A percentile compares a stretch with the other conserved stretches of the same genome.
phyloP scores from a whole-genome alignment of 1,140 invertebrate species.

The Zaprionus vittiger region DNA sequence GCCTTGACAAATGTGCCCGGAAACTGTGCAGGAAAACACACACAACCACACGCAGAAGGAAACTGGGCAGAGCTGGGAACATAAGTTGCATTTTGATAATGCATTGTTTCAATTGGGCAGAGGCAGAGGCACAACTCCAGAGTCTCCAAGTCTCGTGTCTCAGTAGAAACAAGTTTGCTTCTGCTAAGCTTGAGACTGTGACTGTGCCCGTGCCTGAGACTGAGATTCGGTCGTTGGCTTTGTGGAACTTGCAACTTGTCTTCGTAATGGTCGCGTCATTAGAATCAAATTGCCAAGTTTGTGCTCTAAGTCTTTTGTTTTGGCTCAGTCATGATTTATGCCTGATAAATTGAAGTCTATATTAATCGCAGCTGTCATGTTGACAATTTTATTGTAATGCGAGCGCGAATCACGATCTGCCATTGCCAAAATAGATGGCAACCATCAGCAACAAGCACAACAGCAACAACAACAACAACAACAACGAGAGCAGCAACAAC shows the following conservation, averaged over 20 bases:
- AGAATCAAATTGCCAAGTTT: slow-evolving; percentile 45
- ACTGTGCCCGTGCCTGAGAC: background rate
- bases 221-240: slow-evolving; percentile 63
- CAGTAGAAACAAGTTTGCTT: slow-evolving; percentile 63
- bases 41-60: slow-evolving; percentile 24
- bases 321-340: slow-evolving; percentile 60
- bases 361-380: slow-evolving; percentile 75
- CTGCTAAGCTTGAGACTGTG: too few relatives aligned
- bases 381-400: slow-evolving; percentile 74
- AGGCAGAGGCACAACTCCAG: slow-evolving; percentile 25
- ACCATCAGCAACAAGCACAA: background rate
- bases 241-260: slow-evolving; percentile 37
- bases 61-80: slow-evolving; percentile 46
- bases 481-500: slow-evolving; percentile 11
- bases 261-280: slow-evolving; percentile 49
- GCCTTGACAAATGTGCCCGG: slow-evolving; percentile 78
- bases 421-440: background rate
- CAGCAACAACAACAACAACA: background rate
- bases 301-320: slow-evolving; percentile 52
- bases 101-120: slow-evolving; percentile 59
- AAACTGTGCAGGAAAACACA: slow-evolving; percentile 60
- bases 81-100: slow-evolving; percentile 62
- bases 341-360: slow-evolving; percentile 68
- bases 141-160: slow-evolving; percentile 42
- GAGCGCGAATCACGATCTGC: slow-evolving; percentile 54